A percentile compares a stretch with the other conserved stretches of the same genome.
Conservation (phyloP, 2,113 vertebrate genomes). For the Salvelinus namaycush region DNA sequence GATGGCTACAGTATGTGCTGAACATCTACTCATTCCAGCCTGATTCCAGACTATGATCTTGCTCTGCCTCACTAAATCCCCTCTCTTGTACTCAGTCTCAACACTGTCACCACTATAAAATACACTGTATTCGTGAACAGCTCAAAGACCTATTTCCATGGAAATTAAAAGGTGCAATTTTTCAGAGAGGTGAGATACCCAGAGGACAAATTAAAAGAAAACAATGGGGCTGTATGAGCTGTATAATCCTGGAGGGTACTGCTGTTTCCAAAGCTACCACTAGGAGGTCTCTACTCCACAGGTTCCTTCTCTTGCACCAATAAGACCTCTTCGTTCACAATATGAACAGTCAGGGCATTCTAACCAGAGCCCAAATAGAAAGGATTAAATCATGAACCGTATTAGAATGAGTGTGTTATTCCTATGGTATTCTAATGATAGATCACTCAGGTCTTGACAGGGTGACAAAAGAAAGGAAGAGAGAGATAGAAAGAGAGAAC, state of each 20-base stretch:
- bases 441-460: conserved; percentile 26
- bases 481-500: background rate
- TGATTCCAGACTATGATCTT: no score
- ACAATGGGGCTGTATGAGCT: background rate
- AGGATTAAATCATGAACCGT: conserved; percentile 39
- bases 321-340: background rate
- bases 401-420: conserved; percentile 21
- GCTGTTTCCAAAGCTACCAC: conserved; percentile 43
- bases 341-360: background rate
- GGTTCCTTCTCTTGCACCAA: conserved; percentile 42
- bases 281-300: conserved; percentile 70
- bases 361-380: conserved; percentile 33
- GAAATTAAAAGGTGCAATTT: background rate
- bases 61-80: no score
- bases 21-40: no score
- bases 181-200: background rate
- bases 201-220: background rate
- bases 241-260: conserved; percentile 1
- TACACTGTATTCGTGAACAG: background rate
- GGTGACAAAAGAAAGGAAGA: conserved; percentile 28
- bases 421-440: conserved; percentile 23
- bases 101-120: no score
- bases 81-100: no score
- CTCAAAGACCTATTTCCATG: background rate
- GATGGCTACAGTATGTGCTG: no score